Evolutionary conservation across 2,113 vertebrate genomes (phyloP).

Genomic region (Bubo blakistoni): DNA sequence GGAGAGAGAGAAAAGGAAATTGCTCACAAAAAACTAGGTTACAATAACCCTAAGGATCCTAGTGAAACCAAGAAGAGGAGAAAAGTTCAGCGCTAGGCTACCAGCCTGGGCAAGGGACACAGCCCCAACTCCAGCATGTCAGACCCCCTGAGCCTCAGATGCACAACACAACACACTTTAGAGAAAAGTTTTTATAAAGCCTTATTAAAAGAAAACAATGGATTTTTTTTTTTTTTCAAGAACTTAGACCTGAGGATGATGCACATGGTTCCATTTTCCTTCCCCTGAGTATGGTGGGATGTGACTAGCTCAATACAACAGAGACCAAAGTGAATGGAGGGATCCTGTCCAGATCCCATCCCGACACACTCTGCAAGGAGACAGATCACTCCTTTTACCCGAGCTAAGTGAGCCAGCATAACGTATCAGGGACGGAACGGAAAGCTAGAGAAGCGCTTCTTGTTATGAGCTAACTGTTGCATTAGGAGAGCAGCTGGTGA

Average conservation of each 20-base stretch:
- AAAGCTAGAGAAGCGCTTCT: not conserved
- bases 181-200: not conserved
- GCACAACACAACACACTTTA: not conserved
- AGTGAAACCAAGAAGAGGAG: conserved; percentile 27
- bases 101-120: conserved; percentile 11
- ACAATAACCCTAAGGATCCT: conserved; percentile 34
- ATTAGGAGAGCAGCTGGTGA: not conserved
- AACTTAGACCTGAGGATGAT: not conserved
- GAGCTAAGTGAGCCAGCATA: not conserved
- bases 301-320: not conserved
- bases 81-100: conserved; percentile 29
- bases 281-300: not conserved
- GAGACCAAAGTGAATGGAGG: not conserved
- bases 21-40: conserved; percentile 18
- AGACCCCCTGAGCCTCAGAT: not conserved
- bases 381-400: not conserved
- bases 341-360: not conserved
- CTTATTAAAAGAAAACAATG: not conserved
- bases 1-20: not conserved
- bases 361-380: not conserved
- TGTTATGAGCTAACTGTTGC: not conserved
- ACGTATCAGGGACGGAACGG: accelerated
- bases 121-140: not conserved
- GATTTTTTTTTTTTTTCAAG: not conserved
- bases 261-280: not conserved